Percentiles rank a stretch among this genome's conserved stretches.
Evolutionary conservation across 1,140 invertebrate species (phyloP).

Genomic region (Andrena cerasifolii): DNA sequence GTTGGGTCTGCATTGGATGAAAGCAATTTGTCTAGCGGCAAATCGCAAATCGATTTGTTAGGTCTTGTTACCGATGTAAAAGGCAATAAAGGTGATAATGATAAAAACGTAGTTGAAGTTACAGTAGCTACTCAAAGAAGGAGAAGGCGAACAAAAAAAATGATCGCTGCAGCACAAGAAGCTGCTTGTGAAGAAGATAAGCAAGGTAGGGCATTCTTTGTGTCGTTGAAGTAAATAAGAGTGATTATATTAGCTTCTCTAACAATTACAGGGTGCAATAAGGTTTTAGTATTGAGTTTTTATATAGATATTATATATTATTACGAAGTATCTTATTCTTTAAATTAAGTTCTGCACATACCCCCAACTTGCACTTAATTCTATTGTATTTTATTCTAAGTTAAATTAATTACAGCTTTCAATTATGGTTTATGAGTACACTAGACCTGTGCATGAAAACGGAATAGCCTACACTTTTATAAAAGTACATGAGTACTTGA

Average conservation of each 20-base stretch:
- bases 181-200: slow-evolving; percentile 43
- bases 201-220: slow-evolving; percentile 60
- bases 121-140: slow-evolving; percentile 14
- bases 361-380: background rate
- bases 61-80: background rate
- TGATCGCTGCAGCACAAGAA: slow-evolving; percentile 10
- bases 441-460: background rate
- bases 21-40: slow-evolving; percentile 6
- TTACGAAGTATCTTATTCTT: background rate
- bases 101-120: slow-evolving; percentile 29
- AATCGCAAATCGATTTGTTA: slow-evolving; percentile 1
- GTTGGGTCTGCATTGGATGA: slow-evolving; percentile 16
- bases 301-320: background rate
- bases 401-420: background rate
- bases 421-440: background rate
- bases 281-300: background rate
- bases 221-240: background rate
- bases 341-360: background rate
- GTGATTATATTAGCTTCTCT: background rate
- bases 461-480: background rate
- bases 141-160: slow-evolving; percentile 55
- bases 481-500: background rate
- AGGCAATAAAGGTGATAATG: slow-evolving; percentile 26
- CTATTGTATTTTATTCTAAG: background rate
- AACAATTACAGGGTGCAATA: slow-evolving; percentile 3